Evolutionary conservation across 2,888 invertebrate genomes (phyloP).

Genomic region (Polymixis flavicincta): DNA sequence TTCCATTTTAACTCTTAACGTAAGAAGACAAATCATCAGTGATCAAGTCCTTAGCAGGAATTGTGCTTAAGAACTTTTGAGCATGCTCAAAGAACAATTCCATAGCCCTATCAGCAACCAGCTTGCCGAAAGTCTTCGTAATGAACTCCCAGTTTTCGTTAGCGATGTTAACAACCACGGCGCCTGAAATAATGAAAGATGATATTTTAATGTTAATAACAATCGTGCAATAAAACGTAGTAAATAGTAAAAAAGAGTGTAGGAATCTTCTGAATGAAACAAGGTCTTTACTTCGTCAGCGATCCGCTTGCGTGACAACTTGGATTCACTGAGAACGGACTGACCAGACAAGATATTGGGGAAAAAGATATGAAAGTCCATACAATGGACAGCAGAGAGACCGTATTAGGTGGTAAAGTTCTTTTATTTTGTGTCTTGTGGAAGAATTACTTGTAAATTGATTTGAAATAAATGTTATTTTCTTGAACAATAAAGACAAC

Average conservation of each 20-base stretch:
- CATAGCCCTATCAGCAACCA: constrained; percentile 14
- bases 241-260: background rate
- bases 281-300: background rate
- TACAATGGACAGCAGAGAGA: too few relatives aligned
- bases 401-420: background rate
- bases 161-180: constrained; percentile 42
- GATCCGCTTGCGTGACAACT: background rate
- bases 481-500: too few relatives aligned
- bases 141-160: constrained; percentile 56
- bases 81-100: background rate
- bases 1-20: constrained; percentile 19
- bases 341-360: background rate
- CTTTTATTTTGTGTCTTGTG: background rate
- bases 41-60: constrained; percentile 38
- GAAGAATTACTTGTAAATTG: background rate
- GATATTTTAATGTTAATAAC: background rate
- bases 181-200: constrained; percentile 35
- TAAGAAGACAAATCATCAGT: constrained; percentile 47
- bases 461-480: background rate
- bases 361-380: background rate
- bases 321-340: background rate
- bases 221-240: background rate
- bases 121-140: constrained; percentile 22
- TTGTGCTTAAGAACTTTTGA: constrained; percentile 15
- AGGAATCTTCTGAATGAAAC: background rate